Evolutionary conservation across 2,797 vertebrate species (phyloP).

Genomic region (Rousettus madagascariensis): DNA sequence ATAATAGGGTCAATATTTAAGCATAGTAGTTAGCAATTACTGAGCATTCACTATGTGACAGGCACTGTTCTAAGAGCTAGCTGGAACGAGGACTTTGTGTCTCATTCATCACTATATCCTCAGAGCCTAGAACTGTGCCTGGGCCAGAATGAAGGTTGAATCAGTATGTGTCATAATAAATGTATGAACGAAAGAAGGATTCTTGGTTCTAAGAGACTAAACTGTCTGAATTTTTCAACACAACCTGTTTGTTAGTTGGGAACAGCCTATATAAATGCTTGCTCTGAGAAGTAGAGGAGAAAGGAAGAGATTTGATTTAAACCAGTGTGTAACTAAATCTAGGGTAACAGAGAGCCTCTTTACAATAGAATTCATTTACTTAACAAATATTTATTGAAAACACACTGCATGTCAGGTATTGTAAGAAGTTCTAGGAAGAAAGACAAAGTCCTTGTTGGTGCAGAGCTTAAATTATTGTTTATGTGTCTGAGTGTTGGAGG

Average conservation of each 20-base stretch:
- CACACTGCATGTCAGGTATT: not conserved
- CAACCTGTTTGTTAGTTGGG: not conserved
- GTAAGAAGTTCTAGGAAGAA: slow-evolving; percentile 20
- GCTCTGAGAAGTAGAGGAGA: not conserved
- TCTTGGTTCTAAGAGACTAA: slow-evolving; percentile 10
- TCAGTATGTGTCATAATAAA: not conserved
- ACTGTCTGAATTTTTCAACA: slow-evolving; percentile 20
- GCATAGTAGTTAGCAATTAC: not conserved
- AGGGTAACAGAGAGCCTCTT: not conserved
- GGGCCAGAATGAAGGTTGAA: not conserved
- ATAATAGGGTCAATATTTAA: not conserved
- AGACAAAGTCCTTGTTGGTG: not conserved
- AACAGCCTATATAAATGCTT: not conserved
- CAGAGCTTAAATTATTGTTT: not conserved
- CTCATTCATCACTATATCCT: not conserved
- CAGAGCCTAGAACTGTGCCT: not conserved
- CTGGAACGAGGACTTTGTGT: not conserved
- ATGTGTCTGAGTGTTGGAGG: not conserved
- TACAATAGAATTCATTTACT: slow-evolving; percentile 12
- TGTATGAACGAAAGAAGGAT: not conserved
- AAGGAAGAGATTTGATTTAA: not conserved
- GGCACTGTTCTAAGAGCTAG: not conserved
- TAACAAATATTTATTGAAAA: slow-evolving; percentile 27
- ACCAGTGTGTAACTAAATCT: not conserved
- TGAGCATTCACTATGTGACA: not conserved